Conservation (phyloP, 2,113 vertebrate genomes). For the Terrapene triunguis region DNA sequence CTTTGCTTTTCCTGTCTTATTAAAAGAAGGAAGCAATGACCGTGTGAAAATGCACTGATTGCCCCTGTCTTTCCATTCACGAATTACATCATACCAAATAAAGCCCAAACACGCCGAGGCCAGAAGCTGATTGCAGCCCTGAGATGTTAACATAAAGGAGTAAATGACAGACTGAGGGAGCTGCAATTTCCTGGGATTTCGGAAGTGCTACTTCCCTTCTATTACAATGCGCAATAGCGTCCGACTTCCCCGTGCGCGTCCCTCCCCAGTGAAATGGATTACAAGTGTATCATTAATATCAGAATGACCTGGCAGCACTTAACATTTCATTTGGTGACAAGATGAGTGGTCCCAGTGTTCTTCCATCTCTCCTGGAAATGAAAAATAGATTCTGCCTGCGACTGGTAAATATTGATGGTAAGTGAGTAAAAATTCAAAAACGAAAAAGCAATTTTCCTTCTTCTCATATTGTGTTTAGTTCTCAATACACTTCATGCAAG, state of each 20-base stretch:
- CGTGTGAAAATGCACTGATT: rapidly evolving
- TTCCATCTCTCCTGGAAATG: constrained; percentile 53
- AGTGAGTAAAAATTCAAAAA: constrained; percentile 77
- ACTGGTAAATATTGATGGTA: constrained; percentile 68
- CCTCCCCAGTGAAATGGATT: constrained; percentile 38
- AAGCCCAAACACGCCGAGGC: rapidly evolving
- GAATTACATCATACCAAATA: neutral
- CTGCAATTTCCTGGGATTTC: constrained; percentile 3
- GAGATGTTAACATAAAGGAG: neutral
- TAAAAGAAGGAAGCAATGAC: rapidly evolving
- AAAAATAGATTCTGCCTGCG: constrained; percentile 64
- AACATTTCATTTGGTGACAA: constrained; percentile 70
- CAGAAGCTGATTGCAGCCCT: neutral
- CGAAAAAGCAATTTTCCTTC: constrained; percentile 75
- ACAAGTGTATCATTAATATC: constrained; percentile 57
- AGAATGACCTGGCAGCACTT: constrained; percentile 8
- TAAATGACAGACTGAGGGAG: neutral
- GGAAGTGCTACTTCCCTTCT: constrained; percentile 3
- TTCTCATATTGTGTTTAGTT: constrained; percentile 69
- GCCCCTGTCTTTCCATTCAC: rapidly evolving
- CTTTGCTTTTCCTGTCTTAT: rapidly evolving
- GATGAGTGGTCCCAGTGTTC: constrained; percentile 65
- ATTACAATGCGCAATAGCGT: constrained; percentile 4
- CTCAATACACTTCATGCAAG: constrained; percentile 67
- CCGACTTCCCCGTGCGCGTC: constrained; percentile 2